These are phyloP conservation scores for Caenorhabditis elegans DNA, from an alignment of 1,140 invertebrate genomes.

Conservation along the genomic window WBcel235 BX284604.4:8031001-8031500, in stretches of 20 bases:
- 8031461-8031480: not conserved
- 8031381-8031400: not conserved
- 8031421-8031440: not conserved
- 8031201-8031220: slow-evolving; percentile 15
- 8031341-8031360: not conserved
- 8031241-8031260: slow-evolving; percentile 8
- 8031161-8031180: not conserved
- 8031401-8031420: not conserved
- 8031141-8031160: not conserved
- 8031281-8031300: not conserved
- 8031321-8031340: not conserved
- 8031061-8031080: too few relatives aligned
- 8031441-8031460: not conserved
- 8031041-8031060: too few relatives aligned
- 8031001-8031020: too few relatives aligned
- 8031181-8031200: slow-evolving; percentile 18
- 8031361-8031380: not conserved
- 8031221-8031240: slow-evolving; percentile 17
- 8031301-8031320: slow-evolving; percentile 15
- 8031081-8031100: too few relatives aligned
- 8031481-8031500: not conserved
- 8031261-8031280: too few relatives aligned
- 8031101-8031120: too few relatives aligned
- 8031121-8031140: too few relatives aligned
- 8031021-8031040: too few relatives aligned